Evolutionary conservation across 2,888 invertebrate species (phyloP), one percentile per base, ranked within the genome.

Genomic region (Andrena marginata): DNA sequence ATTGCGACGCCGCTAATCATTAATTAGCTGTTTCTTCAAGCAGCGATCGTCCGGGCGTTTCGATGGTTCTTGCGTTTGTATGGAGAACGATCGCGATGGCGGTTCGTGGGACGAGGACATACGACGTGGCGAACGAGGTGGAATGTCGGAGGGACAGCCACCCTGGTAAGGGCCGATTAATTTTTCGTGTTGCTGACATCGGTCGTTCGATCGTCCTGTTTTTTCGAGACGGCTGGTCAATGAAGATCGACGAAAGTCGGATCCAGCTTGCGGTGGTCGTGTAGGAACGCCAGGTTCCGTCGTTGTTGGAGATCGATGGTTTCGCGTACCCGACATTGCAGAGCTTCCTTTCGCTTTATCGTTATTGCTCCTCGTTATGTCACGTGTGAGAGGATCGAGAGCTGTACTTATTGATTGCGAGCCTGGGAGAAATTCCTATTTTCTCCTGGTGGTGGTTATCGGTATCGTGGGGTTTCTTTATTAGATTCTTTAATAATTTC

Each of bases 11-110:
- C 42, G 86, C 77, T 87, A 87, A 87, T 87, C 86, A 77, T 87
- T 87, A 82, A 87, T 87, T 87, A 87, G 80, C 78, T 78, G 85
- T 69, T 87, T 85, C 87, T 85, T 87, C 33, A 73, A 69, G 56
- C 73, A 63, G 51, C 62, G 49, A 64, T 82, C 65, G 72, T 59
- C 56, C 42, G 20, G 68, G 82, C 72, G 78, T 78, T 82, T 82
- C 82, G 82, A 78, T 20, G 54, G 72, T 87, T 87, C 85, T 87
- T 87, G 68, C 33, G 31, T 23, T n/a, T 31, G 26, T 26, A 64
- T 64, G 7, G 59, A 29, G 63, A 64, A 70, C 54, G 72, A 56
- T 26, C 56, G 54, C 23, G 20, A 20, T 7, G 42, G 51, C 16
- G 10, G 4, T 10, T 13, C 20, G 42, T 16, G 2, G 48, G n/a